These are phyloP conservation scores for Trididemnum nubilum DNA, from an alignment of 23 tunicate genomes.

Conservation along the genomic window DNA sequence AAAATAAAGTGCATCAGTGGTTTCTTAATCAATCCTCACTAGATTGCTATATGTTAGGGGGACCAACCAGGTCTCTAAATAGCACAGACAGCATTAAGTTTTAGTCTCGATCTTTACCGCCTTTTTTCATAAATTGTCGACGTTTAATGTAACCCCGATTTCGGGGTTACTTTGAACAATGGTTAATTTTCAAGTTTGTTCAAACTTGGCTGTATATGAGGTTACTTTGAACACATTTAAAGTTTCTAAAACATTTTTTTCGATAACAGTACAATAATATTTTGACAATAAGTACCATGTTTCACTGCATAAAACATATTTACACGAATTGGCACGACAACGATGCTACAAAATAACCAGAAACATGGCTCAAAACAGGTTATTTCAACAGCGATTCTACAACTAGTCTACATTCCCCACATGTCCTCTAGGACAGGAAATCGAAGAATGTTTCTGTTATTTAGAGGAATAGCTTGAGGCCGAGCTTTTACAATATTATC, in stretches of 20 bases:
- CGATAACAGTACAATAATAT: background rate
- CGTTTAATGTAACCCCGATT: background rate
- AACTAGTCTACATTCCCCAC: background rate
- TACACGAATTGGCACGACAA: background rate
- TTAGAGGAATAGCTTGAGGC: background rate
- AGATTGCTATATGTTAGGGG: no score
- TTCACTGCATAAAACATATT: background rate
- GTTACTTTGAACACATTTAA: no score
- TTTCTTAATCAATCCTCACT: background rate
- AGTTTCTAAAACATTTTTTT: background rate
- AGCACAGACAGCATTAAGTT: no score
- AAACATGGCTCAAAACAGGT: background rate
- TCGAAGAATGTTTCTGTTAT: background rate
- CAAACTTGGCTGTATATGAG: background rate
- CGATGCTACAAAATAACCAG: background rate
- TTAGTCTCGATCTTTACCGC: background rate
- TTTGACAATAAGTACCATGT: background rate
- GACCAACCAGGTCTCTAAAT: no score
- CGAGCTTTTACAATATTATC: background rate
- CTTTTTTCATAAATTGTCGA: background rate
- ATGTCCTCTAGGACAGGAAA: background rate
- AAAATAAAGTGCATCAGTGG: background rate
- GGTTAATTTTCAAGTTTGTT: background rate
- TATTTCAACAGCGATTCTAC: background rate
- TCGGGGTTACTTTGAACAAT: background rate